Evolutionary conservation across 2,797 vertebrate species (phyloP).

Genomic region (Acipenser transmontanus): DNA sequence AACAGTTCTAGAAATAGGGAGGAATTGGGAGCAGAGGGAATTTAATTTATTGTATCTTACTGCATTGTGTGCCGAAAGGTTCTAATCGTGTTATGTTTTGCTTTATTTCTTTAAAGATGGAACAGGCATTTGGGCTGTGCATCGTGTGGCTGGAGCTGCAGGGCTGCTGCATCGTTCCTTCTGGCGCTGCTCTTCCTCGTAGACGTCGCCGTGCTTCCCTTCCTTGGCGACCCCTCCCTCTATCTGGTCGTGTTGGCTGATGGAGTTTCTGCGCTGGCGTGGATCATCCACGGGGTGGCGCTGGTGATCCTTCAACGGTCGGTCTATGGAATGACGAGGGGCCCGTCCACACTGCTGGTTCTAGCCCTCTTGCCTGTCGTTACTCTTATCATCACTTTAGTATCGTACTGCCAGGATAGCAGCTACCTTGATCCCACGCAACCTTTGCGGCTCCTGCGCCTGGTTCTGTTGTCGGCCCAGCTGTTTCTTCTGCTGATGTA

Average conservation of each 20-base stretch:
- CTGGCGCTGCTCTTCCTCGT: conserved; percentile 52
- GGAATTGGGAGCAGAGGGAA: no score
- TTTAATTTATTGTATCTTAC: not conserved
- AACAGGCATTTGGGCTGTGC: conserved; percentile 24
- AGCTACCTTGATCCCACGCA: conserved; percentile 41
- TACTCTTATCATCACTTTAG: conserved; percentile 63
- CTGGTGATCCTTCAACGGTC: conserved; percentile 58
- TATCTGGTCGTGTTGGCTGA: conserved; percentile 70
- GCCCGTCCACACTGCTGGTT: conserved; percentile 61
- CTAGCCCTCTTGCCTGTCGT: conserved; percentile 63
- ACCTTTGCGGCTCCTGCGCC: conserved; percentile 52
- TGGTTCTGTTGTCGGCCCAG: conserved; percentile 60
- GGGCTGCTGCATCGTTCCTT: conserved; percentile 57
- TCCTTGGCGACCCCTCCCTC: conserved; percentile 52
- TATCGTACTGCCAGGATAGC: conserved; percentile 50
- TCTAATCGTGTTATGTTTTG: not conserved
- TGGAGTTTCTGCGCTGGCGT: conserved; percentile 64
- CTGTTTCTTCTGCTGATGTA: conserved; percentile 63
- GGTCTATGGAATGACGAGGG: conserved; percentile 48
- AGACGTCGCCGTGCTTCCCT: conserved; percentile 57
- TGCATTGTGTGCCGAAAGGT: not conserved
- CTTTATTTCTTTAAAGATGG: conserved; percentile 33
- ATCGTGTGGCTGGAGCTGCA: conserved; percentile 69
- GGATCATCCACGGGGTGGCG: conserved; percentile 71
- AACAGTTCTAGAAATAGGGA: no score